A percentile compares a stretch with the other conserved stretches of the same genome.
Conservation (phyloP, 2,113 vertebrate genomes). For the Perca flavescens region DNA sequence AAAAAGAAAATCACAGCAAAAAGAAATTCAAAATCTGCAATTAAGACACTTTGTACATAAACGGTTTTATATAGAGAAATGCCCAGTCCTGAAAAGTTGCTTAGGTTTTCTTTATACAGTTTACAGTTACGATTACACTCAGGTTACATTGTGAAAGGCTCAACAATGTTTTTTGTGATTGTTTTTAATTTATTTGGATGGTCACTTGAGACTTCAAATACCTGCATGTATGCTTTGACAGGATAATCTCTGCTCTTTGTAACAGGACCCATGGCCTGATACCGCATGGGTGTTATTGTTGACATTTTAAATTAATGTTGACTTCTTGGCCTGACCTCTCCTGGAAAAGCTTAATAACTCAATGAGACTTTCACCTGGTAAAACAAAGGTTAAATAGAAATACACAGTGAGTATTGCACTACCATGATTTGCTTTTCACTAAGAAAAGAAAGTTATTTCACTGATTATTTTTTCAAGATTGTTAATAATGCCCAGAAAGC, state of each 20-base stretch:
- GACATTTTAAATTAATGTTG: background rate
- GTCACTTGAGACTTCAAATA: background rate
- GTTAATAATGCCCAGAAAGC: background rate
- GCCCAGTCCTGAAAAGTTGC: no score
- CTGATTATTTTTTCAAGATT: no score
- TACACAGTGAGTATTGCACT: background rate
- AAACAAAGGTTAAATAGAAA: background rate
- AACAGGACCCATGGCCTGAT: background rate
- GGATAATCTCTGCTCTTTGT: background rate
- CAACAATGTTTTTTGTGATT: background rate
- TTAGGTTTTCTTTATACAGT: no score
- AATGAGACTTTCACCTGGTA: background rate
- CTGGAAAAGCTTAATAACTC: background rate
- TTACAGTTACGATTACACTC: background rate
- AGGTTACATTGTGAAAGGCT: background rate
- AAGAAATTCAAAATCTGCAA: no score
- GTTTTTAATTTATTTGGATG: background rate
- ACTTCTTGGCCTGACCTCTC: background rate
- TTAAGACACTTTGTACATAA: no score
- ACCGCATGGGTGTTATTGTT: background rate
- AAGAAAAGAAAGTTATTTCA: background rate
- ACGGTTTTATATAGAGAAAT: no score
- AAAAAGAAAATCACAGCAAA: no score
- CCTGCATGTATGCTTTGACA: background rate
- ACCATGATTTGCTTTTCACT: background rate